phyloP scores from a whole-genome alignment of 1,140 invertebrate species.

The Coelopa frigida region DNA sequence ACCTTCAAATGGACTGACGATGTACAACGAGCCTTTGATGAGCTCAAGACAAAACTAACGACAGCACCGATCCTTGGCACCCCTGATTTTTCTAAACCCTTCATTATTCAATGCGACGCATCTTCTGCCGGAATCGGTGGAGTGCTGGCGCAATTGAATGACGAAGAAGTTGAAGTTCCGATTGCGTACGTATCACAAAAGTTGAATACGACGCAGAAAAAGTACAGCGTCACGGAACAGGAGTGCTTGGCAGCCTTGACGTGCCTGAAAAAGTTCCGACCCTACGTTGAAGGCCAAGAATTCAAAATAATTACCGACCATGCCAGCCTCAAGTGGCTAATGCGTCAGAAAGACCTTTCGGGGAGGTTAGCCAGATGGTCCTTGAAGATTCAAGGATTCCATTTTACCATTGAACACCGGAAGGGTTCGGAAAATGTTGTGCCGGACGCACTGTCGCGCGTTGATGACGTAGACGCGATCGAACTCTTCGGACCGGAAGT shows the following conservation, averaged over 20 bases:
- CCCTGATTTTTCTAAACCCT: constrained; percentile 19
- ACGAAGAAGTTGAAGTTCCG: constrained; percentile 20
- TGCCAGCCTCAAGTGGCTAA: constrained; percentile 21
- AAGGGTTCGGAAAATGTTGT: constrained; percentile 34
- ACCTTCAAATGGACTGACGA: constrained; percentile 5
- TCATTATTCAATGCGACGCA: constrained; percentile 16
- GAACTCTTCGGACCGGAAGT: not conserved
- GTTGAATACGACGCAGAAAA: constrained; percentile 13
- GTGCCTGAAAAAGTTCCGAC: constrained; percentile 42
- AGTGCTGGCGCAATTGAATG: constrained; percentile 25
- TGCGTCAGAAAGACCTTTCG: constrained; percentile 21
- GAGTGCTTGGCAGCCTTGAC: constrained; percentile 45
- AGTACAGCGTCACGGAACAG: constrained; percentile 33
- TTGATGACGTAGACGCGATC: not conserved
- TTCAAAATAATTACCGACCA: constrained; percentile 42
- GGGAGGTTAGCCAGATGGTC: constrained; percentile 33
- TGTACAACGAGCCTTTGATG: constrained; percentile 13
- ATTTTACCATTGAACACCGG: constrained; percentile 38
- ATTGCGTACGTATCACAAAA: constrained; percentile 15
- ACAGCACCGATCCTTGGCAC: constrained; percentile 19
- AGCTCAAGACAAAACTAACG: constrained; percentile 13
- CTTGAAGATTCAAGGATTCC: constrained; percentile 20
- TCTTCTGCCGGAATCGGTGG: constrained; percentile 13
- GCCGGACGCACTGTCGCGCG: constrained; percentile 32
- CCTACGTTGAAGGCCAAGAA: constrained; percentile 39